A percentile compares a stretch with the other conserved stretches of the same genome.
phyloP scores from a whole-genome alignment of 1,140 invertebrate genomes.

The Oppia nitens region DNA sequence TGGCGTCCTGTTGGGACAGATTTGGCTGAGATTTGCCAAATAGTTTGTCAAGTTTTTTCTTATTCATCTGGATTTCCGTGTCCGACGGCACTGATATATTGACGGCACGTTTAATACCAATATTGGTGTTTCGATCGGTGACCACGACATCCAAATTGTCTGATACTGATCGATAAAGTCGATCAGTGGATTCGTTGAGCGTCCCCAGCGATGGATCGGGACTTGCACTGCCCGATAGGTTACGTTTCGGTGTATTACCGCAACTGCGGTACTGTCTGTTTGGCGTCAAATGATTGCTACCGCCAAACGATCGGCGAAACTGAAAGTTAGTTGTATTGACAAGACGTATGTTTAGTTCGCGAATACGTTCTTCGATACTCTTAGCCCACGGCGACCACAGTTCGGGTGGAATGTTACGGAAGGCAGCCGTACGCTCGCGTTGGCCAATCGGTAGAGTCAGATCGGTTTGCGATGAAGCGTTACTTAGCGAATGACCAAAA shows the following conservation, averaged over 20 bases:
- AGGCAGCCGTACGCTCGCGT: neutral
- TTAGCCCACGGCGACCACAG: constrained; percentile 1
- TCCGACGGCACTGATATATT: neutral
- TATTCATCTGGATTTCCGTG: neutral
- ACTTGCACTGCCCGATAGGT: neutral
- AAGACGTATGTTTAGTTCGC: neutral
- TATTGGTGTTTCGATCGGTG: neutral
- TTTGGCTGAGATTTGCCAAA: neutral
- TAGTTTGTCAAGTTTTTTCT: neutral
- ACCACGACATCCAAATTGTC: neutral
- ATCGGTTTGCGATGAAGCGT: neutral
- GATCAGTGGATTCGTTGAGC: too few species aligned
- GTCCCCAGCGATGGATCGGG: neutral
- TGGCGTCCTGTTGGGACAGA: constrained; percentile 28
- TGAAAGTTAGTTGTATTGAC: neutral
- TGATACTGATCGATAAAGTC: too few species aligned
- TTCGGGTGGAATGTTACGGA: neutral
- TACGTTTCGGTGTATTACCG: neutral
- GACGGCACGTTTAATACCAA: neutral
- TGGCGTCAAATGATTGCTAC: neutral
- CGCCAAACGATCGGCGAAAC: neutral
- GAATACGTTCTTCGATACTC: neutral
- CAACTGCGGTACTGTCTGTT: neutral
- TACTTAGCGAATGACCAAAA: neutral
- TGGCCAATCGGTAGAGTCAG: neutral